These are phyloP conservation scores for Ciona savignyi DNA, from an alignment of 23 tunicate species.

Conservation along the genomic window DNA sequence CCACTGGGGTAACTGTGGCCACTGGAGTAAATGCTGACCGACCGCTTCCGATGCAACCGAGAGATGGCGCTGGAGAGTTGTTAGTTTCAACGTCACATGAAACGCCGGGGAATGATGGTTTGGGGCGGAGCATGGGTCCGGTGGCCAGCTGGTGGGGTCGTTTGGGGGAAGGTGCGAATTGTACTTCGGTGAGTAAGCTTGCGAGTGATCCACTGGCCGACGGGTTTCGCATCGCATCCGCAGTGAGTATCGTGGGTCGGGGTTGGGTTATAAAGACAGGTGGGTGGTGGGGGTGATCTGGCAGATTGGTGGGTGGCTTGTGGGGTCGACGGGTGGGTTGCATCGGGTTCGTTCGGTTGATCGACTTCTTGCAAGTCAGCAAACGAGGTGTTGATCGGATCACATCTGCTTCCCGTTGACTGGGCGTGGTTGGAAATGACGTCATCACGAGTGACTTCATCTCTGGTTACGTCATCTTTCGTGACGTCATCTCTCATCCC, in stretches of 20 bases:
- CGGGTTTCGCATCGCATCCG: too few relatives aligned
- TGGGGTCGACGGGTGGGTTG: neutral
- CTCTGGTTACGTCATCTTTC: too few relatives aligned
- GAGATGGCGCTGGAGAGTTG: neutral
- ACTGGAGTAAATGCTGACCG: neutral
- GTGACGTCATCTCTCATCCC: too few relatives aligned
- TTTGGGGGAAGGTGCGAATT: neutral
- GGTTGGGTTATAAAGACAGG: too few relatives aligned
- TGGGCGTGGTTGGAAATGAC: too few relatives aligned
- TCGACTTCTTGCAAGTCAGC: too few relatives aligned
- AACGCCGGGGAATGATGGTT: neutral
- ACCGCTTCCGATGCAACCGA: neutral
- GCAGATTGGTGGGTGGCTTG: neutral
- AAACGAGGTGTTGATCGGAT: too few relatives aligned
- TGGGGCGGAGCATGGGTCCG: neutral
- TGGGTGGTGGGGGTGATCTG: too few relatives aligned
- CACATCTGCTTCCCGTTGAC: too few relatives aligned
- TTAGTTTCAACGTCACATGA: neutral
- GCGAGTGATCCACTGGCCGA: neutral
- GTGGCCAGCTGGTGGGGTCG: neutral
- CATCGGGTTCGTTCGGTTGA: neutral
- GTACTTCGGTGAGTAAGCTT: neutral
- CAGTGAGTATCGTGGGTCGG: too few relatives aligned
- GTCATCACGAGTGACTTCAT: too few relatives aligned
- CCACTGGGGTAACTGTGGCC: too few relatives aligned